Evolutionary conservation across 2,888 invertebrate genomes (phyloP), one percentile per base, ranked within the genome.

Genomic region (Tuta absoluta): DNA sequence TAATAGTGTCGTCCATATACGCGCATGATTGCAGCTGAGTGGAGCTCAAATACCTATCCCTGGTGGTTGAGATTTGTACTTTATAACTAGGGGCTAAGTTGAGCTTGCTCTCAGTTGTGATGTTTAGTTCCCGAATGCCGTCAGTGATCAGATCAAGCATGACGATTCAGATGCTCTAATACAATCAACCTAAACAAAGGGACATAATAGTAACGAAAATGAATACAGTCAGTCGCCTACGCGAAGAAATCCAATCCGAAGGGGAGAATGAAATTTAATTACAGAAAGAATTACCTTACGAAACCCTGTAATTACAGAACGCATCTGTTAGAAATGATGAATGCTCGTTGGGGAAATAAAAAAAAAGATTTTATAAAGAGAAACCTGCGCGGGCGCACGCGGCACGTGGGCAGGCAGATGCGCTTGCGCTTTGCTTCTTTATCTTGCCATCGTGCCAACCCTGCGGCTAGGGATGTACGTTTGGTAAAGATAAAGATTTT

Each of bases 341-440:
- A 89, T 89, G 87, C 80, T 79, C 74, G 78, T 75, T 68, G 77
- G 79, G 77, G 83, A 84, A 86, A 78, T 85, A 88, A 85, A 85
- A 82, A 82, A 56, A 57, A 67, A 61, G 68, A n/a, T 79, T 33
- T 33, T 33, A 10, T 33, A 10, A 79, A 80, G 81, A 84, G 86
- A 85, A 83, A 81, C 81, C 41, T 83, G 84, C 84, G 81, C 85
- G 74, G 79, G 84, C 83, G 87, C 85, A 61, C 61, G 61, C 77
- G 86, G 88, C 91, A 91, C 91, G 91, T 91, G 91, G 91, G 91
- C 73, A 70, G 90, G 84, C 90, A 91, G 89, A 91, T 91, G 91
- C 83, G 86, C 84, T 72, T 68, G 83, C 84, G 84, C 71, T 72
- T 63, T 71, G 72, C 78, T 74, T 76, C 79, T 85, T 85, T 86